These are phyloP conservation scores for Belonocnema kinseyi DNA, from an alignment of 1,140 invertebrate species.

Conservation along the genomic window DNA sequence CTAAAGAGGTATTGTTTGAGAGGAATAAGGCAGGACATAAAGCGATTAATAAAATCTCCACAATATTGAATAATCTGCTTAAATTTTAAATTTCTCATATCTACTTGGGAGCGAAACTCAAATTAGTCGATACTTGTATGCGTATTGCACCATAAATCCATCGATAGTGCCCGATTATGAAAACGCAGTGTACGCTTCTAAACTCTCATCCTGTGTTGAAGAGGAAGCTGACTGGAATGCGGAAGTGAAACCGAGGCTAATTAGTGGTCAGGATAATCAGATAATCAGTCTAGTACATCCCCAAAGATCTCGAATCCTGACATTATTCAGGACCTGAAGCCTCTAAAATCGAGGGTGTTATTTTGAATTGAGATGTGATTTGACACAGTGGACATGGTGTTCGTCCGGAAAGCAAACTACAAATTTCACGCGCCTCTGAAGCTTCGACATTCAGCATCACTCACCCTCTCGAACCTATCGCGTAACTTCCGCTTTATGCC, in stretches of 20 bases:
- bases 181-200: neutral
- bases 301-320: conserved; percentile 34
- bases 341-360: conserved; percentile 30
- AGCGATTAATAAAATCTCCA: too few species aligned
- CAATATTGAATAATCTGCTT: too few species aligned
- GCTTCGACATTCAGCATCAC: conserved; percentile 22
- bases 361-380: conserved; percentile 42
- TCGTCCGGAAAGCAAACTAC: conserved; percentile 39
- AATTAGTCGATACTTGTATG: neutral
- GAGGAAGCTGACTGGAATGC: conserved; percentile 17
- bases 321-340: conserved; percentile 38
- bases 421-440: conserved; percentile 37
- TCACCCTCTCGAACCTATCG: conserved; percentile 19
- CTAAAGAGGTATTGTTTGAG: too few species aligned
- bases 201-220: neutral
- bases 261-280: conserved; percentile 24
- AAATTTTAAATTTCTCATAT: too few species aligned
- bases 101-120: neutral
- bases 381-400: conserved; percentile 27
- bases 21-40: too few species aligned
- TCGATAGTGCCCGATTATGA: conserved; percentile 17
- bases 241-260: conserved; percentile 9
- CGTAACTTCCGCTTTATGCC: conserved; percentile 18
- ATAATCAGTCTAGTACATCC: conserved; percentile 35
- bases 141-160: neutral